Evolutionary conservation across 2,888 invertebrate species (phyloP).

Genomic region (Hedya salicella): DNA sequence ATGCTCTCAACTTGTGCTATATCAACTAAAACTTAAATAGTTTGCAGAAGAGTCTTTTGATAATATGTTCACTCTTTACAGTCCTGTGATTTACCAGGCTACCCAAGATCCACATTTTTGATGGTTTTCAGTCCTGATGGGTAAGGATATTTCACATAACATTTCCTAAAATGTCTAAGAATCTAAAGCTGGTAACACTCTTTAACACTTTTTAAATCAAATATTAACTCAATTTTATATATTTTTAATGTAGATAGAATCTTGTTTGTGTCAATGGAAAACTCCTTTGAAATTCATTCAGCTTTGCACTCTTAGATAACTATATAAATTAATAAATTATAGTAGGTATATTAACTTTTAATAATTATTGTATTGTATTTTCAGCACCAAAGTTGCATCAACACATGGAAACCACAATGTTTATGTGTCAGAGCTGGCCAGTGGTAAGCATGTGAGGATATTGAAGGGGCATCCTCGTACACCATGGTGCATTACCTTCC

Average conservation of each 20-base stretch:
- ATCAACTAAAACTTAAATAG: background rate
- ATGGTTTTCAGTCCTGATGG: constrained; percentile 96
- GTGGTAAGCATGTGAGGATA: constrained; percentile 91
- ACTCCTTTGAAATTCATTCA: no score
- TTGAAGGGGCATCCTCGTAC: constrained; percentile 93
- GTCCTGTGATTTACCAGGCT: constrained; percentile 90
- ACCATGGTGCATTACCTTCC: constrained; percentile 96
- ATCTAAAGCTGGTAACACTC: no score
- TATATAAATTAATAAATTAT: background rate
- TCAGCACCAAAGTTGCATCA: constrained; percentile 92
- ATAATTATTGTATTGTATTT: constrained; percentile 45
- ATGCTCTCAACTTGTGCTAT: no score
- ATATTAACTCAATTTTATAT: no score
- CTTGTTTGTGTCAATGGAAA: no score
- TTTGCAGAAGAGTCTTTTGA: background rate
- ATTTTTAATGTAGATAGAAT: no score
- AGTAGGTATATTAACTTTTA: background rate
- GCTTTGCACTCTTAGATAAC: no score
- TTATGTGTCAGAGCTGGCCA: constrained; percentile 92
- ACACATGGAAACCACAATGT: constrained; percentile 96
- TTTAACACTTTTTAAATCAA: no score
- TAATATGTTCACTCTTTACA: constrained; percentile 65
- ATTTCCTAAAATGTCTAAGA: no score
- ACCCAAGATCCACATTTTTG: constrained; percentile 92
- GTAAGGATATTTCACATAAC: constrained; percentile 71